Evolutionary conservation across 2,113 vertebrate genomes (phyloP).

Genomic region (Ranitomeya imitator): DNA sequence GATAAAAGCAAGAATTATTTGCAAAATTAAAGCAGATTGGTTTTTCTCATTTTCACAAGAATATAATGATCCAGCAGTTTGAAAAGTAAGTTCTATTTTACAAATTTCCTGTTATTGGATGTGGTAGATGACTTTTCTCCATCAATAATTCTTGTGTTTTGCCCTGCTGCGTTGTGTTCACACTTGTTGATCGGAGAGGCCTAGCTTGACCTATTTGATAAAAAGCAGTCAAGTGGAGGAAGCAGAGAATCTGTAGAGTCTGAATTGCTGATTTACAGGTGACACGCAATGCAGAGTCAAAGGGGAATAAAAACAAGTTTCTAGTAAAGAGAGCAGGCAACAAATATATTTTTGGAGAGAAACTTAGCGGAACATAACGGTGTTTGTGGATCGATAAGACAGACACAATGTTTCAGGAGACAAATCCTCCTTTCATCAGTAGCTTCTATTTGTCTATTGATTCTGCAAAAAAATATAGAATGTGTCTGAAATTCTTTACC

Average conservation of each 20-base stretch:
- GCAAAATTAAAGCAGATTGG: too few relatives aligned
- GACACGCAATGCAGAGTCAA: constrained; percentile 18
- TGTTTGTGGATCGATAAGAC: constrained; percentile 51
- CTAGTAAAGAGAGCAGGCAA: constrained; percentile 10
- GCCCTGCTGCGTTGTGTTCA: neutral
- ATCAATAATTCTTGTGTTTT: neutral
- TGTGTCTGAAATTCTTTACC: constrained; percentile 46
- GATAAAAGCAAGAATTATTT: too few relatives aligned
- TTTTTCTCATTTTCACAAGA: neutral
- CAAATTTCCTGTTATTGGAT: too few relatives aligned
- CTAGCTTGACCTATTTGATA: constrained; percentile 20
- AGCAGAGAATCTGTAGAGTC: neutral
- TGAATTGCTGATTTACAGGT: constrained; percentile 7
- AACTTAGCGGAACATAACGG: constrained; percentile 46
- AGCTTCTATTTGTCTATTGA: constrained; percentile 53
- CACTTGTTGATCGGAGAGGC: neutral
- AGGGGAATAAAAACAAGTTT: constrained; percentile 5
- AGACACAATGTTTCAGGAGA: constrained; percentile 55
- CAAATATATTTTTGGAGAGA: constrained; percentile 40
- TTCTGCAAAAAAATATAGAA: constrained; percentile 50
- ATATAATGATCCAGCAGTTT: neutral
- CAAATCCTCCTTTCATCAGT: constrained; percentile 55
- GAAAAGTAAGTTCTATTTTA: neutral
- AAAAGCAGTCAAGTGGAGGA: neutral
- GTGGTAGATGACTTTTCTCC: neutral